Base-by-base conservation (phyloP, 2,888 invertebrate species). In the Heteromyza rotundicornis region DNA sequence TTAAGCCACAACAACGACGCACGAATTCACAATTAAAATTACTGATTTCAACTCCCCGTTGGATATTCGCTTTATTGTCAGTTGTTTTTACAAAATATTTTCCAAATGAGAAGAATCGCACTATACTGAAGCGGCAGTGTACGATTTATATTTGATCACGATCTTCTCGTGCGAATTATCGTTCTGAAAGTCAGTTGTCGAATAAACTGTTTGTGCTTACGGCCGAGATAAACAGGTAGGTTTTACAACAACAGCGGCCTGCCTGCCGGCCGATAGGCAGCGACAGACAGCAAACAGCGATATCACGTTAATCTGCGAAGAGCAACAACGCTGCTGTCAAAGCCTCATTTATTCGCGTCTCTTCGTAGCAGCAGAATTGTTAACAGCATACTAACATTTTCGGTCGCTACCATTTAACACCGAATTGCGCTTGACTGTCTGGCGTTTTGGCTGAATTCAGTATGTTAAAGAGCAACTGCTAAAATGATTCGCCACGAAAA, bases 221-320 rank as follows among this genome's bases (percentile, higher is more conserved):
- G 50, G 51, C 8, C 23, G 10, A 58, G 58, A 58, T 56, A 49
- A 35, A 14, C 24, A 5, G 40, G 52, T 27, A 50, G 32, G 54
- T 54, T n/a, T n/a, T n/a, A n/a, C n/a, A n/a, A n/a, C 14, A 8
- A 40, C 40, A 5, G n/a, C 40, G 40, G 14, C n/a, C 5, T 40
- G n/a, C 14, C 5, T 7, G n/a, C 40, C 5, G 40, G n/a, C 40
- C 5, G 40, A n/a, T n/a, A 40, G n/a, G 14, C 40, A 40, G 40
- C 12, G 2, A 40, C 40, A 40, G n/a, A 40, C 40, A 40, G 40
- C 40, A 40, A 40, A 40, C n/a, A 40, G 40, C 40, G 40, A 40
- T 40, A 40, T 40, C 40, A n/a, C n/a, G 40, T 3, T 40, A 40
- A 40, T 40, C 40, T 40, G n/a, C 40, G 40, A 40, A 40, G 12